Percentiles rank a stretch among this genome's conserved stretches.
Conservation (phyloP, 1,140 invertebrate species). For the Lethrus apterus region DNA sequence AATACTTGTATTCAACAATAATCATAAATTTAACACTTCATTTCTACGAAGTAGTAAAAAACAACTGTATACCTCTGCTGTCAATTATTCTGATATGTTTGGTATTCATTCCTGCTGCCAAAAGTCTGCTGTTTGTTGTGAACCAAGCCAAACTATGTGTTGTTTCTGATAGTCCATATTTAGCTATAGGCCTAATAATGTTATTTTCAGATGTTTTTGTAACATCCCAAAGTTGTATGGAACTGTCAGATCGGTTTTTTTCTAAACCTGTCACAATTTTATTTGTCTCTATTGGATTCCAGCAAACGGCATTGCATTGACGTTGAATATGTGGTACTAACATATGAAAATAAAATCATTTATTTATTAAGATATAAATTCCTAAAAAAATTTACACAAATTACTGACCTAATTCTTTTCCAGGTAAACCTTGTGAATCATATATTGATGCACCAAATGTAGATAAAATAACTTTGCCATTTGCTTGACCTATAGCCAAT, state of each 20-base stretch:
- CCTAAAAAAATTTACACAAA: slow-evolving; percentile 2
- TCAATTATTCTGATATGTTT: slow-evolving; percentile 89
- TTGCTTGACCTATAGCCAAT: slow-evolving; percentile 75
- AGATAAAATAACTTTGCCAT: slow-evolving; percentile 75
- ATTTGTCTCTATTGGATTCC: slow-evolving; percentile 80
- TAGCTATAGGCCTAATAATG: slow-evolving; percentile 47
- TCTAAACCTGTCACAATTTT: slow-evolving; percentile 80
- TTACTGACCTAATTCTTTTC: slow-evolving; percentile 66
- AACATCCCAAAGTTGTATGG: slow-evolving; percentile 75
- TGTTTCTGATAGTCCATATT: slow-evolving; percentile 72
- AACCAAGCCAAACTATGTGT: slow-evolving; percentile 84
- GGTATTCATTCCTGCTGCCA: slow-evolving; percentile 81
- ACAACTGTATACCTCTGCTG: slow-evolving; percentile 84
- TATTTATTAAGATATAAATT: no score
- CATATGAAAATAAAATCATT: slow-evolving; percentile 22
- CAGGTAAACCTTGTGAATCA: slow-evolving; percentile 59
- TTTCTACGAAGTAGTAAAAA: no score
- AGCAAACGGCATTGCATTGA: slow-evolving; percentile 79
- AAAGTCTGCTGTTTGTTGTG: slow-evolving; percentile 58
- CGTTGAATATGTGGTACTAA: slow-evolving; percentile 71
- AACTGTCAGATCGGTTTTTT: slow-evolving; percentile 76
- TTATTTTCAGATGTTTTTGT: slow-evolving; percentile 45
- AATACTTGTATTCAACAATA: no score
- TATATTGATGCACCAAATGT: slow-evolving; percentile 66
- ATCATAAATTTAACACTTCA: no score